Evolutionary conservation across 2,797 vertebrate genomes (phyloP).

Genomic region (Alosa sapidissima): DNA sequence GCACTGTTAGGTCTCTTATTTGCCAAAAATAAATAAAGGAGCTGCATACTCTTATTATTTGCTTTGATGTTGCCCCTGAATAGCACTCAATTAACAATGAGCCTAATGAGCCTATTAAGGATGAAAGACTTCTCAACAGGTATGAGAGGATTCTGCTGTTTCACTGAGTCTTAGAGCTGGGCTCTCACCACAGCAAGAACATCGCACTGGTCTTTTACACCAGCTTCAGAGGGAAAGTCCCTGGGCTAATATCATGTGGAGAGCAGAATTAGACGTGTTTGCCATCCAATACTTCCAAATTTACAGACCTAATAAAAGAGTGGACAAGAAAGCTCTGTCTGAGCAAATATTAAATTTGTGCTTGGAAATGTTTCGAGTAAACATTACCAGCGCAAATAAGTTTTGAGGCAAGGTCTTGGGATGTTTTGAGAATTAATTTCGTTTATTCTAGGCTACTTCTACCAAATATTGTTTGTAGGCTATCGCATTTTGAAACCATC

Average conservation of each 20-base stretch:
- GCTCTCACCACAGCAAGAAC: conserved; percentile 72
- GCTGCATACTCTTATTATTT: conserved; percentile 68
- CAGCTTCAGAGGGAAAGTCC: conserved; percentile 73
- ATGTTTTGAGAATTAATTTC: not conserved
- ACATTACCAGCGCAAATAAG: conserved; percentile 23
- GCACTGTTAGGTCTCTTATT: conserved; percentile 64
- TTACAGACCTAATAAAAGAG: conserved; percentile 32
- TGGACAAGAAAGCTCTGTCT: conserved; percentile 36
- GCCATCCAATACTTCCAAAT: conserved; percentile 45
- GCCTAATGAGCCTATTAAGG: conserved; percentile 82
- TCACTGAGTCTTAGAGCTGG: conserved; percentile 69
- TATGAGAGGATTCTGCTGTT: conserved; percentile 78
- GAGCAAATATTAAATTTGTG: conserved; percentile 37
- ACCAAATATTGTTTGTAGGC: not conserved
- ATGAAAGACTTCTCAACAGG: conserved; percentile 85
- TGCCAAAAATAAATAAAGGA: conserved; percentile 58
- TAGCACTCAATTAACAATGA: conserved; percentile 82
- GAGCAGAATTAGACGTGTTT: conserved; percentile 70
- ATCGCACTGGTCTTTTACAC: conserved; percentile 66
- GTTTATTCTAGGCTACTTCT: not conserved
- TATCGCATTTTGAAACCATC: not conserved
- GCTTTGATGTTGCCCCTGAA: conserved; percentile 79
- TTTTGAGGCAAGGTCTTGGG: not conserved
- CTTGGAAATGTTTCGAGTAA: conserved; percentile 2
- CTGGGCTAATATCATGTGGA: conserved; percentile 63